These are phyloP conservation scores for Willisornis vidua DNA, from an alignment of 2,113 vertebrate genomes.

Conservation along the genomic window DNA sequence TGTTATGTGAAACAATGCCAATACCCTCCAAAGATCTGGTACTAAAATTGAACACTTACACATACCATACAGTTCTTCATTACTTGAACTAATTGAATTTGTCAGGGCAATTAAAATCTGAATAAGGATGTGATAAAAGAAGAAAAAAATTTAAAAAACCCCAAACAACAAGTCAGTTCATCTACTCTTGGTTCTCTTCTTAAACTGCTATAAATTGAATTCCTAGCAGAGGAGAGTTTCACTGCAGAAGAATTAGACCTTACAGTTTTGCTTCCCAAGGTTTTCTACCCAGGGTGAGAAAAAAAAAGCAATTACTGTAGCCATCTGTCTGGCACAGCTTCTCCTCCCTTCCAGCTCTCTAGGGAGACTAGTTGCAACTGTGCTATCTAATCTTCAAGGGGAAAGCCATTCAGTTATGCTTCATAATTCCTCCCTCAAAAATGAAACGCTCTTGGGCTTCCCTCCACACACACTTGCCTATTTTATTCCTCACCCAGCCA, in stretches of 20 bases:
- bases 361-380: neutral
- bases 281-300: neutral
- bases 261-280: neutral
- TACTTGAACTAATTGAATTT: neutral
- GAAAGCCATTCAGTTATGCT: neutral
- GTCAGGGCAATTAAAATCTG: neutral
- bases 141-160: too few species aligned
- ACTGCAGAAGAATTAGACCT: neutral
- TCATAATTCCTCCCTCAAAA: neutral
- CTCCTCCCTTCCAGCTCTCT: neutral
- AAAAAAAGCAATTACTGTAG: constrained; percentile 4
- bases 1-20: neutral
- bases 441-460: neutral
- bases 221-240: neutral
- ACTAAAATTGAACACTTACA: neutral
- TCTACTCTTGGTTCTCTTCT: neutral
- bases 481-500: neutral
- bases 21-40: neutral
- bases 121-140: neutral
- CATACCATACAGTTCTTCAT: neutral
- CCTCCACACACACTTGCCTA: neutral
- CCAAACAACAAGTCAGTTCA: neutral
- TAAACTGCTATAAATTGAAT: neutral
- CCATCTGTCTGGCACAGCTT: constrained; percentile 10
- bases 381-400: neutral